Evolutionary conservation across 2,888 invertebrate species (phyloP).

Genomic region (Agrilus mali): DNA sequence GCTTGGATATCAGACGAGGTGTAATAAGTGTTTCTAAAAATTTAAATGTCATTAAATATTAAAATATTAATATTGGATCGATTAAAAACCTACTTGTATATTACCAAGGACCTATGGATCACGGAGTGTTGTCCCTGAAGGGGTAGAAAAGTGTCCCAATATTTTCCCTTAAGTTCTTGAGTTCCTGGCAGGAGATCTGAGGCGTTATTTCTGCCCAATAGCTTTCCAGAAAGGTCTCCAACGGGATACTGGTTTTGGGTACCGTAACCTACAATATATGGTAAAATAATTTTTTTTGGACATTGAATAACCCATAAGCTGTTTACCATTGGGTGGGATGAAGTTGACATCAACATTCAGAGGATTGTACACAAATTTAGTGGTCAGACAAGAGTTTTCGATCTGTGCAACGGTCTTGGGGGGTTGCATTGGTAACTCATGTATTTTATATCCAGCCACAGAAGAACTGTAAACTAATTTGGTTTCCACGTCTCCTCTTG

Average conservation of each 20-base stretch:
- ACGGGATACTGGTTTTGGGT: constrained; percentile 84
- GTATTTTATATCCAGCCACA: constrained; percentile 57
- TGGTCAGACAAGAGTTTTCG: constrained; percentile 49
- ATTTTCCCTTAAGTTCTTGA: constrained; percentile 58
- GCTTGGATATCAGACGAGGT: constrained; percentile 30
- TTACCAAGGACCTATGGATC: constrained; percentile 65
- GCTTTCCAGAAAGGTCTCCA: constrained; percentile 82
- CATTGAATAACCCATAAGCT: not conserved
- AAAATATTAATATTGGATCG: not conserved
- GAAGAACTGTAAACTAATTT: constrained; percentile 62
- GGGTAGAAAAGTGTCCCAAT: constrained; percentile 78
- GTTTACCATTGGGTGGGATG: constrained; percentile 53
- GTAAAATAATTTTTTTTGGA: not conserved
- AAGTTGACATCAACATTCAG: constrained; percentile 40
- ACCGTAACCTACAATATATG: constrained; percentile 52
- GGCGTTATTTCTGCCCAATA: constrained; percentile 59
- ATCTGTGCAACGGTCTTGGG: constrained; percentile 35
- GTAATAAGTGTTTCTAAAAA: constrained; percentile 37
- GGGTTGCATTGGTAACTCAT: constrained; percentile 55
- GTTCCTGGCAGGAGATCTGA: constrained; percentile 56
- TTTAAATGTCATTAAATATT: not conserved
- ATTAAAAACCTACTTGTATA: constrained; percentile 47
- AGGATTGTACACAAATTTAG: constrained; percentile 70
- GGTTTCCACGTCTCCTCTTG: constrained; percentile 53
- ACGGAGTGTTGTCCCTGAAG: constrained; percentile 69